Conservation (phyloP, 2,113 vertebrate genomes). For the Phylloscopus trochiloides region DNA sequence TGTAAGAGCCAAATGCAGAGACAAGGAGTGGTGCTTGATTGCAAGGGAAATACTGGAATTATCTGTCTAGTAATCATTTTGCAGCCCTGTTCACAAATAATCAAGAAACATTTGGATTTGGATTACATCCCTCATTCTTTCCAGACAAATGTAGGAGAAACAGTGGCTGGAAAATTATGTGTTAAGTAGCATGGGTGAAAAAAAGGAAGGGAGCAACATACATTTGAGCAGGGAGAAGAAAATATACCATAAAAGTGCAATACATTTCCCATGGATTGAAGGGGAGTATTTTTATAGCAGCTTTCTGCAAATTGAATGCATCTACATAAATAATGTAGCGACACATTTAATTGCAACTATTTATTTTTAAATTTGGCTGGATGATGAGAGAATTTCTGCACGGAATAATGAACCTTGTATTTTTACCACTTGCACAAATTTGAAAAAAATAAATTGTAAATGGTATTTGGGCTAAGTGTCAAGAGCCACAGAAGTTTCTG, state of each 20-base stretch:
- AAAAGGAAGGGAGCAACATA: neutral
- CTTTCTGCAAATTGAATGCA: slow-evolving; percentile 47
- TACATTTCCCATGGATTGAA: slow-evolving; percentile 17
- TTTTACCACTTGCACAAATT: neutral
- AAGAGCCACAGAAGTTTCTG: neutral
- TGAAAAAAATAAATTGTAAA: neutral
- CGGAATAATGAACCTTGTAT: neutral
- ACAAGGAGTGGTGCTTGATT: neutral
- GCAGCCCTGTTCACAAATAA: slow-evolving; percentile 6
- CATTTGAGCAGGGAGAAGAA: neutral
- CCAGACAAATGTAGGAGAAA: neutral
- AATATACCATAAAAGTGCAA: slow-evolving; percentile 17
- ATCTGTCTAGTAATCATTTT: slow-evolving; percentile 5
- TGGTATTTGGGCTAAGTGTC: neutral
- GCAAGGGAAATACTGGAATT: neutral
- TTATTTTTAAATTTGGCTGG: slow-evolving; percentile 50
- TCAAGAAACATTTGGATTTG: slow-evolving; percentile 31
- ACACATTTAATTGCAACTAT: slow-evolving; percentile 47
- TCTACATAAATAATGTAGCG: slow-evolving; percentile 22
- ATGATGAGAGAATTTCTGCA: neutral
- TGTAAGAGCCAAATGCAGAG: slow-evolving; percentile 20
- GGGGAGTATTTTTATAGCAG: slow-evolving; percentile 26
- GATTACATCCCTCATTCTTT: neutral
- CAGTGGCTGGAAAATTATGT: neutral
- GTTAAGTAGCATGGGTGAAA: neutral